These are phyloP conservation scores for Pteria penguin DNA, from an alignment of 2,888 invertebrate genomes.

Conservation along the genomic window DNA sequence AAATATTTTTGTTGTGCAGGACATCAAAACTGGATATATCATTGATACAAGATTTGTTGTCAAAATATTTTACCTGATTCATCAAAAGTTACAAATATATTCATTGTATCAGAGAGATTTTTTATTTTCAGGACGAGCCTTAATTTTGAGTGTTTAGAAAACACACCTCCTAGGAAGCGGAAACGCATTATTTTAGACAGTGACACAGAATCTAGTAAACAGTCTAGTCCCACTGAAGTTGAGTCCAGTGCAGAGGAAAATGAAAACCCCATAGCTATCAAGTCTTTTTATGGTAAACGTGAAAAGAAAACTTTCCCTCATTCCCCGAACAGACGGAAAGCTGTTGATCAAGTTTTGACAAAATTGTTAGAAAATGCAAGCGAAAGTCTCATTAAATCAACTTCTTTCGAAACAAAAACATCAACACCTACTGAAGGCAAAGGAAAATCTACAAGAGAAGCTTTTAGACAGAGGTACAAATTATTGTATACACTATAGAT, in stretches of 20 bases:
- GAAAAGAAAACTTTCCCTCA: conserved; percentile 57
- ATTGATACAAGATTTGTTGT: too few species aligned
- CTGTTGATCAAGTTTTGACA: conserved; percentile 41
- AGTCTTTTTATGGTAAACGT: conserved; percentile 65
- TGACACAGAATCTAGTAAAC: background rate
- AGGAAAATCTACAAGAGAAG: background rate
- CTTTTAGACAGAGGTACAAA: too few species aligned
- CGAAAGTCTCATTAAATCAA: too few species aligned
- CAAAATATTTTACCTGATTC: too few species aligned
- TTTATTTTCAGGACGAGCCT: conserved; percentile 39
- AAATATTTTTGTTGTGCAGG: too few species aligned
- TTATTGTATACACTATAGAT: too few species aligned
- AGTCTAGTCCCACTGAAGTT: conserved; percentile 8
- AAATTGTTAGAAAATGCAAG: conserved; percentile 51
- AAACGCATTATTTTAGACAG: conserved; percentile 2
- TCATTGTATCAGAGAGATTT: too few species aligned
- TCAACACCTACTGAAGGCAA: background rate
- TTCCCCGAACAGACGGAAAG: conserved; percentile 55
- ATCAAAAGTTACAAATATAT: too few species aligned
- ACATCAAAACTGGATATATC: too few species aligned
- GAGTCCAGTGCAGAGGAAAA: conserved; percentile 31
- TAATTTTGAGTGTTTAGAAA: conserved; percentile 45
- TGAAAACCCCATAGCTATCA: conserved; percentile 52
- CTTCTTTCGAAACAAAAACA: too few species aligned
- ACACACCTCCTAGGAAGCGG: conserved; percentile 44